Conservation (phyloP, 2,797 vertebrate species). For the Rhabdomys pumilio region DNA sequence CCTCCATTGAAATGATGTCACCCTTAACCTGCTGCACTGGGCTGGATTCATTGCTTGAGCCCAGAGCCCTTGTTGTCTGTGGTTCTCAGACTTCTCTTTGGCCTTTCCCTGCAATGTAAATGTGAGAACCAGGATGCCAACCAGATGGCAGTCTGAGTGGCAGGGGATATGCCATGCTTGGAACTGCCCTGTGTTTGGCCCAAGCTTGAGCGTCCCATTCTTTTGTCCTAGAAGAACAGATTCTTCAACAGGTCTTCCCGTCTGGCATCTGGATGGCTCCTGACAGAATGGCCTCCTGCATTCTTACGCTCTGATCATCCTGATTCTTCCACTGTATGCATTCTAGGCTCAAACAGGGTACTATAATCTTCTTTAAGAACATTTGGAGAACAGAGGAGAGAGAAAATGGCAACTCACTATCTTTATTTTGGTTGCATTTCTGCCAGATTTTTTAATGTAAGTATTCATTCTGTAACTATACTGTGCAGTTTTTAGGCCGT, state of each 20-base stretch:
- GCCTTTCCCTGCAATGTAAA: slow-evolving; percentile 15
- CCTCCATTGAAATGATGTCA: neutral
- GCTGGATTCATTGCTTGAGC: neutral
- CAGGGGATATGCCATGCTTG: neutral
- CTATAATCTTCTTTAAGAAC: neutral
- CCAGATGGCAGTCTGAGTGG: neutral
- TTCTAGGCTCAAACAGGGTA: neutral
- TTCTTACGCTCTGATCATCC: too few species aligned
- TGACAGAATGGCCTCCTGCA: too few species aligned
- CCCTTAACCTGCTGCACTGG: neutral
- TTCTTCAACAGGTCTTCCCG: neutral
- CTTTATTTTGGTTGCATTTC: neutral
- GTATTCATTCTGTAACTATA: neutral
- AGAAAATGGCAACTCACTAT: neutral
- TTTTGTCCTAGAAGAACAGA: neutral
- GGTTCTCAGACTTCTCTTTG: neutral
- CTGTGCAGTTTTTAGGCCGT: neutral
- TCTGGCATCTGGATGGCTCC: neutral
- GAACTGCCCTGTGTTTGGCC: neutral
- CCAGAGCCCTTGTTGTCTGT: neutral
- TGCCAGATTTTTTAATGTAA: neutral
- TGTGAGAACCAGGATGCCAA: neutral
- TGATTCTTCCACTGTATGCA: neutral
- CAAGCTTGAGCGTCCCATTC: neutral
- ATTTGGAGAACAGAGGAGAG: neutral